A percentile compares a stretch with the other conserved stretches of the same genome.
Evolutionary conservation across 2,797 vertebrate genomes (phyloP).

Genomic region (Microctenopoma stevenorrisi): DNA sequence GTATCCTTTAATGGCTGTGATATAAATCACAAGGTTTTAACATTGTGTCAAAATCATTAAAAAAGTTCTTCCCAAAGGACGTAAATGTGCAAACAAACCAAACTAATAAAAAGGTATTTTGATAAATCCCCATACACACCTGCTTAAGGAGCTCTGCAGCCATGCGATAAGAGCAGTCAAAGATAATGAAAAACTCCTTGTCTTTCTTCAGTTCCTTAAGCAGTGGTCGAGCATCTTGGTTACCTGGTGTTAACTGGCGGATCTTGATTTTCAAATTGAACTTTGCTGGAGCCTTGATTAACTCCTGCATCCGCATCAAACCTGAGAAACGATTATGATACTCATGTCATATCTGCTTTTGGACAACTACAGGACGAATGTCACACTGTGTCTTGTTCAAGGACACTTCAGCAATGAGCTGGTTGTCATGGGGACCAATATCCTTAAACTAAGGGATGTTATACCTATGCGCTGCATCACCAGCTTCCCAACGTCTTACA

Average conservation of each 20-base stretch:
- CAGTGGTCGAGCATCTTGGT: slow-evolving; percentile 92
- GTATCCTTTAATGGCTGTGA: slow-evolving; percentile 5
- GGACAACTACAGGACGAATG: not conserved
- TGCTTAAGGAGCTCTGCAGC: slow-evolving; percentile 95
- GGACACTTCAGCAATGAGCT: not conserved
- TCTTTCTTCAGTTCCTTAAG: slow-evolving; percentile 98
- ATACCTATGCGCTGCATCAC: not conserved
- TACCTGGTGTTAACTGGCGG: slow-evolving; percentile 92
- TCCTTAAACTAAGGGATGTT: not conserved
- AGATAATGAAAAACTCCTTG: slow-evolving; percentile 95
- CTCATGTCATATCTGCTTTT: not conserved
- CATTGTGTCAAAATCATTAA: slow-evolving; percentile 5
- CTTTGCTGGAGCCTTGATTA: slow-evolving; percentile 98
- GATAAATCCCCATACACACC: slow-evolving; percentile 74
- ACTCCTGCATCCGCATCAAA: slow-evolving; percentile 96
- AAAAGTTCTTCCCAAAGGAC: slow-evolving; percentile 17
- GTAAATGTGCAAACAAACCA: not conserved
- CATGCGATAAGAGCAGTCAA: slow-evolving; percentile 94
- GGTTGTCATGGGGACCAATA: not conserved
- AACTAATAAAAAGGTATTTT: not conserved
- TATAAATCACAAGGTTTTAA: slow-evolving; percentile 9
- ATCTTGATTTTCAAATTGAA: slow-evolving; percentile 97
- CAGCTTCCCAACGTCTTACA: not conserved
- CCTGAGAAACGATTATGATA: slow-evolving; percentile 75
- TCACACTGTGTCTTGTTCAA: not conserved